These are phyloP conservation scores for Agrotis clavis DNA, from an alignment of 2,888 invertebrate genomes.

Conservation along the genomic window DNA sequence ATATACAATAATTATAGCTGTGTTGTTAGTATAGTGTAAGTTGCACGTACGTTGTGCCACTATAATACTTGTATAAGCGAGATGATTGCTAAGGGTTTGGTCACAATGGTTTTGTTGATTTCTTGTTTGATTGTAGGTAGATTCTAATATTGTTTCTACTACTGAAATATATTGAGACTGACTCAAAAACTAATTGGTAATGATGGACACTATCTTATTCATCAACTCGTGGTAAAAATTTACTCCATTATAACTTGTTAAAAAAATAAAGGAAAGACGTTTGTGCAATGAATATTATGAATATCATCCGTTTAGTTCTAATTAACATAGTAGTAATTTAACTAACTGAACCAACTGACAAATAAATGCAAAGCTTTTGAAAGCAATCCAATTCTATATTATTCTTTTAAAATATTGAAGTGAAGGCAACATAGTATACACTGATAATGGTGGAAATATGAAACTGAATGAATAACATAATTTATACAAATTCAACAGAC, in stretches of 20 bases:
- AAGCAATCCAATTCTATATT: too few relatives aligned
- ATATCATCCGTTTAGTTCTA: too few relatives aligned
- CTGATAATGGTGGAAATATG: neutral
- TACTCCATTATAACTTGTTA: too few relatives aligned
- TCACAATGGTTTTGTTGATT: constrained; percentile 48
- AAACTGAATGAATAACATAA: constrained; percentile 11
- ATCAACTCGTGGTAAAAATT: too few relatives aligned
- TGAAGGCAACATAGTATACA: too few relatives aligned
- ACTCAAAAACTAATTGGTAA: too few relatives aligned
- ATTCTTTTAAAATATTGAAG: too few relatives aligned
- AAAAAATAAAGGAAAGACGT: too few relatives aligned
- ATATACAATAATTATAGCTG: constrained; percentile 75
- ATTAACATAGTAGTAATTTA: too few relatives aligned
- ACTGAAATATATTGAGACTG: neutral
- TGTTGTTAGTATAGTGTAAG: constrained; percentile 74
- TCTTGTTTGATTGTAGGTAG: neutral
- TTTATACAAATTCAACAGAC: neutral
- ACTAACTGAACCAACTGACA: too few relatives aligned
- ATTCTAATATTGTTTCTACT: neutral
- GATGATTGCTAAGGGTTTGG: constrained; percentile 79
- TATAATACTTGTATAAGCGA: constrained; percentile 77
- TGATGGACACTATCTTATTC: neutral
- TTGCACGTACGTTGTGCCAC: constrained; percentile 76
- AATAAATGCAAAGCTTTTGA: too few relatives aligned
- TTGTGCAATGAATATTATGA: too few relatives aligned